These are phyloP conservation scores for Synergus gifuensis DNA, from an alignment of 2,888 invertebrate genomes.

Conservation along the genomic window DNA sequence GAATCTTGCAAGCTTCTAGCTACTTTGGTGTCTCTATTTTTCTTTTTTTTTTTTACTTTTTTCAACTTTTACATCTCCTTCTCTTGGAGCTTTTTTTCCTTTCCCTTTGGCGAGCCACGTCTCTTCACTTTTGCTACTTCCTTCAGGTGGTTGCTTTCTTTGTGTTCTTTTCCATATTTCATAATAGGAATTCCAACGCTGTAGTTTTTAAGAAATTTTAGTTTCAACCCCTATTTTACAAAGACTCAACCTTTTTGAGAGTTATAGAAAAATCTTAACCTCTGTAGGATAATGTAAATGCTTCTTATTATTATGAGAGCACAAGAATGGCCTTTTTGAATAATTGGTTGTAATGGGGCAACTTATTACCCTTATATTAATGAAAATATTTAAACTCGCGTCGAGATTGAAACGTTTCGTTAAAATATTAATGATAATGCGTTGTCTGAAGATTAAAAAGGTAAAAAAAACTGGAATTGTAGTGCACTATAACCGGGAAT, in stretches of 20 bases:
- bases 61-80: conserved; percentile 49
- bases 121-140: background rate
- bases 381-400: background rate
- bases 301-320: background rate
- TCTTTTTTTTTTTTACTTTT: conserved; percentile 47
- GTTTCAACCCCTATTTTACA: background rate
- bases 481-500: background rate
- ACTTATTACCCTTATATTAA: background rate
- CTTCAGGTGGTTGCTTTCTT: background rate
- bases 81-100: conserved; percentile 47
- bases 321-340: background rate
- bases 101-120: background rate
- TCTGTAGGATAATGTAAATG: background rate
- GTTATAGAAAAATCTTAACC: background rate
- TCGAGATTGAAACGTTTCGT: background rate
- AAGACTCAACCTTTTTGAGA: background rate
- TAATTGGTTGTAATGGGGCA: background rate
- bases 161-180: background rate
- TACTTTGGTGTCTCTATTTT: conserved; percentile 52
- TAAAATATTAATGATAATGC: background rate
- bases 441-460: background rate
- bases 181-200: background rate
- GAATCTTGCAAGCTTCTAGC: conserved; percentile 55
- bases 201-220: background rate
- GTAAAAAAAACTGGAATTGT: background rate